These are phyloP conservation scores for Tenrec ecaudatus DNA, from an alignment of 2,113 vertebrate genomes.

Conservation along the genomic window DNA sequence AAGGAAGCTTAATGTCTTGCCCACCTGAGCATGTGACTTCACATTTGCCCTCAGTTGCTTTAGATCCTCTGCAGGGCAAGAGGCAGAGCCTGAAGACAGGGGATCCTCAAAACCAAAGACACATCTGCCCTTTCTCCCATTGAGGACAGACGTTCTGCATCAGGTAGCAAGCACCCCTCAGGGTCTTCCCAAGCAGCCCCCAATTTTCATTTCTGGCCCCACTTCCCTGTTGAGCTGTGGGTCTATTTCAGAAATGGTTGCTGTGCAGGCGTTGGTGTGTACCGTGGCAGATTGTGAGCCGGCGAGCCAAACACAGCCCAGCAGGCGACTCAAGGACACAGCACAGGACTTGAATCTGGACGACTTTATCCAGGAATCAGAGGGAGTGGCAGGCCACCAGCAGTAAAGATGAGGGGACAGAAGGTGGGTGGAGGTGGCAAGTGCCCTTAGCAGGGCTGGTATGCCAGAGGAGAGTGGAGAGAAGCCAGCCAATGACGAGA, in stretches of 20 bases:
- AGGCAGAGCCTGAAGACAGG: not conserved
- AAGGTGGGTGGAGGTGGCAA: not conserved
- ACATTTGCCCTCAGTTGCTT: not conserved
- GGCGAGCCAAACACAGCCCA: conserved; percentile 39
- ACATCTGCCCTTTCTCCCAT: not conserved
- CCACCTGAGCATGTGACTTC: not conserved
- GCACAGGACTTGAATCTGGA: not conserved
- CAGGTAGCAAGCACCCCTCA: accelerated
- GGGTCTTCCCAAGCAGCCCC: not conserved
- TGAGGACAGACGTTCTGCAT: not conserved
- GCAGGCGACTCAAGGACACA: conserved; percentile 71
- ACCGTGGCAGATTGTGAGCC: conserved; percentile 57
- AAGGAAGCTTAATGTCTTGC: not conserved
- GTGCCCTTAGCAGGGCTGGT: not conserved
- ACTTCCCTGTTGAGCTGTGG: too few species aligned
- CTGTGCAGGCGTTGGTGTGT: not conserved
- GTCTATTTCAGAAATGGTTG: not conserved
- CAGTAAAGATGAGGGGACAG: not conserved
- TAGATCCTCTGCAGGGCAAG: not conserved
- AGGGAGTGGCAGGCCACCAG: conserved; percentile 15
- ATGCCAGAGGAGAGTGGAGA: conserved; percentile 17
- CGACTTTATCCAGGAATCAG: conserved; percentile 41
- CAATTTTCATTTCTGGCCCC: not conserved
- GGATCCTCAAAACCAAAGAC: not conserved
- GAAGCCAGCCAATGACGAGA: not conserved